These are phyloP conservation scores for Diploscapter pachys DNA, from an alignment of 1,140 invertebrate species.

Conservation along the genomic window DNA sequence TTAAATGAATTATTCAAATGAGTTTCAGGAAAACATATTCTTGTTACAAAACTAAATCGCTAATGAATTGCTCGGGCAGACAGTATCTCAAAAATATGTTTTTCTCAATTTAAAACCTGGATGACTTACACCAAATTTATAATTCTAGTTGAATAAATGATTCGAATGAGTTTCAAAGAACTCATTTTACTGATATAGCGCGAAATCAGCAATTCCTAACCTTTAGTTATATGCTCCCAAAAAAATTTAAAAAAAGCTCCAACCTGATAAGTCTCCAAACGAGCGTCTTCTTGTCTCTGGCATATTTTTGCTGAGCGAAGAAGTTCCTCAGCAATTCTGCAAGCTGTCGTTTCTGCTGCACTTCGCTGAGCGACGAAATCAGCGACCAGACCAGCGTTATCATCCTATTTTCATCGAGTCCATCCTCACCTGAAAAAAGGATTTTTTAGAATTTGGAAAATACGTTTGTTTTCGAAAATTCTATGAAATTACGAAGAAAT, in stretches of 20 bases:
- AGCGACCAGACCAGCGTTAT: constrained; percentile 30
- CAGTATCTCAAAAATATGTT: too few species aligned
- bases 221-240: constrained; percentile 12
- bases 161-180: not conserved
- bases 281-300: constrained; percentile 1
- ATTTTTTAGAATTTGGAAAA: too few species aligned
- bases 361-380: constrained; percentile 23
- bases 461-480: too few species aligned
- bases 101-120: too few species aligned
- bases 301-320: constrained; percentile 12
- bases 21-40: too few species aligned
- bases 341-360: not conserved
- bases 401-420: not conserved
- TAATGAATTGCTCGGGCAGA: too few species aligned
- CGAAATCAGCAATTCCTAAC: constrained; percentile 14
- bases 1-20: too few species aligned
- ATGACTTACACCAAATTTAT: too few species aligned
- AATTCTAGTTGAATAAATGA: too few species aligned
- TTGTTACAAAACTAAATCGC: too few species aligned
- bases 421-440: too few species aligned
- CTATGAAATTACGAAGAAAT: too few species aligned
- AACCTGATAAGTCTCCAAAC: constrained; percentile 7
- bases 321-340: constrained; percentile 15
- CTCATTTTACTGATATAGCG: constrained; percentile 2
- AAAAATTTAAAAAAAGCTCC: constrained; percentile 12